Base-by-base conservation (phyloP, 2,797 vertebrate genomes). In the Manis pentadactyla region DNA sequence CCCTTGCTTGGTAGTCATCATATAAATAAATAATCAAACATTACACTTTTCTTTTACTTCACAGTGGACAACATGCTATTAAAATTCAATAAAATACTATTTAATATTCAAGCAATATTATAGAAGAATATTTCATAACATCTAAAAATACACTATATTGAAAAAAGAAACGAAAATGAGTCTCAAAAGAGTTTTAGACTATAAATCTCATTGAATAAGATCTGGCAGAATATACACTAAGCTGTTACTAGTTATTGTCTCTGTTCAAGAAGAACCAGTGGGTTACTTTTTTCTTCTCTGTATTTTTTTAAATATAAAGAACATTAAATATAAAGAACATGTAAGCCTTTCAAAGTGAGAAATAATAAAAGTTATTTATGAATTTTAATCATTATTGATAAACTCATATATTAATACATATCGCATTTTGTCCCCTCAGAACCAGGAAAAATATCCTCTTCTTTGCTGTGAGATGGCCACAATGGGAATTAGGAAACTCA, bases 11-110 rank as follows among this genome's bases (percentile, higher is more conserved):
- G 23, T 63, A 31, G 2, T 69, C 23, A 53, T 78, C 18, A 61
- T 59, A 53, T 42, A 75, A 82, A 74, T 68, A 73, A 85, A 31
- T 8, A 17, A 87, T 87, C 14, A 39, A 93, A 68, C 42, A 46
- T 8, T 87, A 17, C 55, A 77, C 79, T 66, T 92, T 29, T 64
- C 15, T 49, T 89, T 34, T 79, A 79, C 4, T 85, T 79, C 39
- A 79, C n/a, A 59, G 63, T 64, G 39, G 66, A 59, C 63, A 79
- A 25, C 31, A 83, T 18, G 14, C 39, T 84, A 42, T 66, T 73
- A 92, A 92, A 88, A 84, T 87, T 68, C 8, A 92, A 27, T n/a
- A 82, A 88, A 57, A 84, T 79, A 49, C 85, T 42, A 39, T 71
- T 92, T 79, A 66, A 53, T 14, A 73, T 34, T 77, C 37, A 94